Conservation (phyloP, 2,113 vertebrate species). For the Quiscalus mexicanus region DNA sequence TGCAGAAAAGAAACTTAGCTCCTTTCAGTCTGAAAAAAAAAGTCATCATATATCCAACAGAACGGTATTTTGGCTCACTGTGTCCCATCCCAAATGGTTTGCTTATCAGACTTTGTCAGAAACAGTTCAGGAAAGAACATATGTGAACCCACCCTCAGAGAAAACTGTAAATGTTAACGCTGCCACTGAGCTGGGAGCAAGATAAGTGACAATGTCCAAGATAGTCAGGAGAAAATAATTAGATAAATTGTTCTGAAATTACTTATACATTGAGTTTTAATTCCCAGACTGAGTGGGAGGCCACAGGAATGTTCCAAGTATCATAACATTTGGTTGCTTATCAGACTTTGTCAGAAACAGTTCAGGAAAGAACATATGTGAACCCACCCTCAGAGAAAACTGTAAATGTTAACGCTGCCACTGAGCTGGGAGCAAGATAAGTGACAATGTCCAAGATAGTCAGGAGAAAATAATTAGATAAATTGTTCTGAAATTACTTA, state of each 20-base stretch:
- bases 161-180: neutral
- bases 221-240: neutral
- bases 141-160: neutral
- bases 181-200: neutral
- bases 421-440: neutral
- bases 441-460: neutral
- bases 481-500: neutral
- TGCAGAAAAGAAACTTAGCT: neutral
- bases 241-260: neutral
- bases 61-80: neutral
- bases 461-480: neutral
- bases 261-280: neutral
- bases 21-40: neutral
- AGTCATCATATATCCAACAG: neutral
- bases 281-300: neutral
- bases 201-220: neutral
- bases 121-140: neutral
- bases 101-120: neutral
- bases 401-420: neutral
- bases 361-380: neutral
- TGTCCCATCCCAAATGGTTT: neutral
- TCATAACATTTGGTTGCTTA: neutral
- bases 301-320: neutral
- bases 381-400: neutral
- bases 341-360: neutral